Evolutionary conservation across 1,140 invertebrate genomes (phyloP), one percentile per base, ranked within the genome.

Genomic region (Drosophila leontia): DNA sequence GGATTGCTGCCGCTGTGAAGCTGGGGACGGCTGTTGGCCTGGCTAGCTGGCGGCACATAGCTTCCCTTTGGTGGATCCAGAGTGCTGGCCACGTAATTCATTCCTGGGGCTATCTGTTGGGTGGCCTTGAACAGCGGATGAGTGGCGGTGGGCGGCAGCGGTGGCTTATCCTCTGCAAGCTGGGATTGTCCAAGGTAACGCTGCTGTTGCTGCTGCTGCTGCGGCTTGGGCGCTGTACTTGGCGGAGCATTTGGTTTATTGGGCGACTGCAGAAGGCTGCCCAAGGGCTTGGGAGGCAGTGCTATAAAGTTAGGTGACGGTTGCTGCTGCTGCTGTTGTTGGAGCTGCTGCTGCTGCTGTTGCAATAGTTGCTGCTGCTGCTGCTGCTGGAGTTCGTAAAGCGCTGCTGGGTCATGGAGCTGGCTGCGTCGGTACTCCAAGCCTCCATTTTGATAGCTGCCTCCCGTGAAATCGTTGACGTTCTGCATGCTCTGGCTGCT

Each of bases 1-100:
- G 97, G 97, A 94, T 97, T 97, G 53, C 95, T 94, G 19, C 86
- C 91, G 12, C 67, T 85, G 61, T 77, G 91, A 80, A 78, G 84
- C 19, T 55, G 53, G 63, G 55, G 17, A 13, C 74, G 64, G 12
- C 57, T 56, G 11, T 51, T 48, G 1, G 75, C 44, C 19, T 83
- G 83, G 50, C 50, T 83, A n/a, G 48, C 92, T 26, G 95, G 94
- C 29, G 95, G 94, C 93, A 97, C 95, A 90, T 96, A 96, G 35
- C 95, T 95, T 80, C 96, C 96, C 82, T 96, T 95, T 0, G 96
- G 96, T 29, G 96, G 95, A 93, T 97, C 96, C 74, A 95, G 94
- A 71, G 95, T 95, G 85, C 96, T 97, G 47, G 91, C 91, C 11
- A 92, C 88, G 47, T 92, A 92, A 44, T 92, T 92, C 77, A 92